Evolutionary conservation across 2,888 invertebrate species (phyloP).

Genomic region (Euzetes globulus): DNA sequence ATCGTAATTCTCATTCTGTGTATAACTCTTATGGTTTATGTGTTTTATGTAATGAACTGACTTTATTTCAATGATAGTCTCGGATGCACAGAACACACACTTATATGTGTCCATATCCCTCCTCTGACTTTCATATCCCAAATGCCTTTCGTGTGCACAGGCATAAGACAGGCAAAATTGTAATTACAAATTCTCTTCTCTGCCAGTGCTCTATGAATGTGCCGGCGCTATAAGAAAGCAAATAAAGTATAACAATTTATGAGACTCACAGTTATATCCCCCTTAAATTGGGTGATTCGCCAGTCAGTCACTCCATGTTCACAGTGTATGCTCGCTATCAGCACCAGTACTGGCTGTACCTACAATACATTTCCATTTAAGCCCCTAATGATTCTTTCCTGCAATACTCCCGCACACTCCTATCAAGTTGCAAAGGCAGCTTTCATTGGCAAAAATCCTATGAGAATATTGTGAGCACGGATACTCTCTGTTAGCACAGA

Average conservation of each 20-base stretch:
- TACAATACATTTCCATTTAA: slow-evolving; percentile 11
- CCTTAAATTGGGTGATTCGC: slow-evolving; percentile 23
- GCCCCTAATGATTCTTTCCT: slow-evolving; percentile 10
- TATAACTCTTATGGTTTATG: slow-evolving; percentile 13
- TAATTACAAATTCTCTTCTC: slow-evolving; percentile 1
- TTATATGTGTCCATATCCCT: neutral
- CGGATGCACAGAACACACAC: neutral
- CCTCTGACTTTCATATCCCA: neutral
- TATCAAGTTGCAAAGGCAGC: neutral
- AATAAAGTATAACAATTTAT: slow-evolving; percentile 24
- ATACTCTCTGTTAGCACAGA: neutral
- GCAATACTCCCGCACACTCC: neutral
- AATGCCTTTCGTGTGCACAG: neutral
- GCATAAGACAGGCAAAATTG: slow-evolving; percentile 5
- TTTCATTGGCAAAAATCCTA: neutral
- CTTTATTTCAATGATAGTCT: neutral
- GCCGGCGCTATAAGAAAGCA: slow-evolving; percentile 2
- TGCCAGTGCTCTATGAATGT: neutral
- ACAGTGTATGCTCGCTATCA: neutral
- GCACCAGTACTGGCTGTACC: neutral
- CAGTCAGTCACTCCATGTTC: neutral
- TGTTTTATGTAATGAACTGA: slow-evolving; percentile 22
- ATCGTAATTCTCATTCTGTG: neutral
- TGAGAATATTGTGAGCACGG: neutral
- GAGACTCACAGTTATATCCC: neutral